These are phyloP conservation scores for Lasioglossum marginatum DNA, from an alignment of 2,888 invertebrate species.

Conservation along the genomic window DNA sequence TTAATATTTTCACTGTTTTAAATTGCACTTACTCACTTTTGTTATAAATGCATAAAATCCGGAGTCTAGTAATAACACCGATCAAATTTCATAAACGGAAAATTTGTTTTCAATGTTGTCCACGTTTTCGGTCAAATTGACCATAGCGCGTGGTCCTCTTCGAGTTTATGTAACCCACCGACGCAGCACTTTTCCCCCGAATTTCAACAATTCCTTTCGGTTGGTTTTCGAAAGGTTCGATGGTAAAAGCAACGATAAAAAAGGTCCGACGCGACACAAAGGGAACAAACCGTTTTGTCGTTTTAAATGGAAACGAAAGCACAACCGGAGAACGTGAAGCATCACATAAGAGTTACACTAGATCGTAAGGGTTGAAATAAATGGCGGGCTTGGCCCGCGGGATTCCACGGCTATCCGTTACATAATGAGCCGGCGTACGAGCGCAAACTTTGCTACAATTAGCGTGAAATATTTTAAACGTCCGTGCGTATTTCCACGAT, in stretches of 20 bases:
- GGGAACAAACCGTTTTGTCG: not conserved
- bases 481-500: slow-evolving; percentile 16
- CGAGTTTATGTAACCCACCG: not conserved
- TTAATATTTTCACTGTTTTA: no score
- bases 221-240: not conserved
- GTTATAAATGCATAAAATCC: no score
- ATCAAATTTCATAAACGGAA: not conserved
- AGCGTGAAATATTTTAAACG: slow-evolving; percentile 53
- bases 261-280: not conserved
- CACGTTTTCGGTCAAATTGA: not conserved
- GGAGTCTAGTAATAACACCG: not conserved
- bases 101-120: not conserved
- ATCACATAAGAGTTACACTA: not conserved
- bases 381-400: not conserved
- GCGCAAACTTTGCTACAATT: slow-evolving; percentile 45
- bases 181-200: not conserved
- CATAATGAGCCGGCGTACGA: slow-evolving; percentile 26
- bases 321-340: not conserved
- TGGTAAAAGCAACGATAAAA: not conserved
- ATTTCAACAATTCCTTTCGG: not conserved
- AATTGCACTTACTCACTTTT: no score
- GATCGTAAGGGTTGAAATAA: slow-evolving; percentile 15
- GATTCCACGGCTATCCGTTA: slow-evolving; percentile 11
- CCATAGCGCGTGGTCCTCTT: not conserved
- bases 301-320: not conserved